A percentile compares a stretch with the other conserved stretches of the same genome.
phyloP scores from a whole-genome alignment of 2,888 invertebrate genomes.

The Drosophila subquinaria region DNA sequence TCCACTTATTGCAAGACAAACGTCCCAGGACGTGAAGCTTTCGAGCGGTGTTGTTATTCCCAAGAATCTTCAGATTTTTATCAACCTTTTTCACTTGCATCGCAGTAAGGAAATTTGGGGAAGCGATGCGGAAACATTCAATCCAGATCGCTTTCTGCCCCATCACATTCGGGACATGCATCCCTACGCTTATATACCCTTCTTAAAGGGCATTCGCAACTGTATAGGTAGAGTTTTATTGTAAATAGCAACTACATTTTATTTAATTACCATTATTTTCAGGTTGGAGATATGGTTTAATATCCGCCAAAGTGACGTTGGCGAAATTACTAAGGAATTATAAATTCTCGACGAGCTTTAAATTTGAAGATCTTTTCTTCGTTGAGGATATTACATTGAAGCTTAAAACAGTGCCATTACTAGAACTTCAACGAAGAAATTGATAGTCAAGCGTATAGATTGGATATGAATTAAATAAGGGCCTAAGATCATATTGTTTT shows the following conservation, averaged over 20 bases:
- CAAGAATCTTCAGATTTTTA: conserved; percentile 68
- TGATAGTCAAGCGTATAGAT: too few relatives aligned
- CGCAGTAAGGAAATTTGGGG: conserved; percentile 84
- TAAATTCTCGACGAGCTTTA: conserved; percentile 78
- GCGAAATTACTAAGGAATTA: conserved; percentile 81
- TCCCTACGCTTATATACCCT: conserved; percentile 83
- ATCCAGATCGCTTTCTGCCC: conserved; percentile 84
- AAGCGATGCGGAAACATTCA: conserved; percentile 79
- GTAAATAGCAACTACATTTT: not conserved
- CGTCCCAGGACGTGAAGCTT: conserved; percentile 67
- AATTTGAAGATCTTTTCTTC: conserved; percentile 80
- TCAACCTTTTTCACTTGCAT: conserved; percentile 83
- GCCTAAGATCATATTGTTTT: too few relatives aligned
- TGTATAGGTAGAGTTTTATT: conserved; percentile 76
- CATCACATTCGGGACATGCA: conserved; percentile 80
- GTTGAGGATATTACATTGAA: conserved; percentile 83
- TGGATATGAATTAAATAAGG: too few relatives aligned
- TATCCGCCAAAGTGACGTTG: conserved; percentile 80
- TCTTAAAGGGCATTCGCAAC: conserved; percentile 83
- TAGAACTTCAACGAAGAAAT: conserved; percentile 68
- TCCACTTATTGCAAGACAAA: conserved; percentile 80
- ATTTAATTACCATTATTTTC: not conserved
- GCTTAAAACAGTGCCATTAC: conserved; percentile 70
- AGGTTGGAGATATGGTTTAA: conserved; percentile 83
- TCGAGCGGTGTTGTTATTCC: conserved; percentile 71